Percentiles rank a stretch among this genome's conserved stretches.
Conservation (phyloP, 2,797 vertebrate species). For the Columba guinea region DNA sequence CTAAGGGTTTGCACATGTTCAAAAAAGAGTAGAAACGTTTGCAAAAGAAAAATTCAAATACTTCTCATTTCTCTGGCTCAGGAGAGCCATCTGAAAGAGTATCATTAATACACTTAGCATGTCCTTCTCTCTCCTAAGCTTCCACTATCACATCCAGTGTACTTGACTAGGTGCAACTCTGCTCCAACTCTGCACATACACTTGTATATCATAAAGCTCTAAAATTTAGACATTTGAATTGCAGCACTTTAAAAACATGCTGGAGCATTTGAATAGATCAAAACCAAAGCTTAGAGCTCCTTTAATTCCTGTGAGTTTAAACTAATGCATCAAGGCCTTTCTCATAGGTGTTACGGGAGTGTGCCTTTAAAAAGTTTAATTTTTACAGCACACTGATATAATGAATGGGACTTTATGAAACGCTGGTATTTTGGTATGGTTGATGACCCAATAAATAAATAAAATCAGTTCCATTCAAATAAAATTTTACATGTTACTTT, state of each 20-base stretch:
- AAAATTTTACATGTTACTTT: background rate
- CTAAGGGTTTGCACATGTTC: rapidly evolving
- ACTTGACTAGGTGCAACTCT: background rate
- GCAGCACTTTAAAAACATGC: background rate
- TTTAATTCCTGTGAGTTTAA: background rate
- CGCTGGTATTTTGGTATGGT: background rate
- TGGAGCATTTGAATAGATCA: background rate
- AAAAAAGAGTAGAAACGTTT: background rate
- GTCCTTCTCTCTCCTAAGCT: background rate
- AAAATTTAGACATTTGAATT: background rate
- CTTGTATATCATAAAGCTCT: background rate
- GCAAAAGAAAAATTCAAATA: background rate
- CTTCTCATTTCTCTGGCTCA: background rate
- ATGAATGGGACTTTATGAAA: background rate
- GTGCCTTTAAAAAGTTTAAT: background rate
- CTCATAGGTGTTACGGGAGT: background rate
- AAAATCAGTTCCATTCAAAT: background rate
- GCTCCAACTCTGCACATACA: background rate
- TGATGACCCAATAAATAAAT: background rate
- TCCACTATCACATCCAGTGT: background rate
- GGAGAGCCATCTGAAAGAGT: background rate
- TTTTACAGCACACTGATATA: background rate
- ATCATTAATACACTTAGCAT: background rate
- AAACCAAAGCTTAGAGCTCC: background rate
- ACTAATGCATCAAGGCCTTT: background rate